Evolutionary conservation across 2,888 invertebrate genomes (phyloP), one percentile per base, ranked within the genome.

Genomic region (Andrena chrysosceles): DNA sequence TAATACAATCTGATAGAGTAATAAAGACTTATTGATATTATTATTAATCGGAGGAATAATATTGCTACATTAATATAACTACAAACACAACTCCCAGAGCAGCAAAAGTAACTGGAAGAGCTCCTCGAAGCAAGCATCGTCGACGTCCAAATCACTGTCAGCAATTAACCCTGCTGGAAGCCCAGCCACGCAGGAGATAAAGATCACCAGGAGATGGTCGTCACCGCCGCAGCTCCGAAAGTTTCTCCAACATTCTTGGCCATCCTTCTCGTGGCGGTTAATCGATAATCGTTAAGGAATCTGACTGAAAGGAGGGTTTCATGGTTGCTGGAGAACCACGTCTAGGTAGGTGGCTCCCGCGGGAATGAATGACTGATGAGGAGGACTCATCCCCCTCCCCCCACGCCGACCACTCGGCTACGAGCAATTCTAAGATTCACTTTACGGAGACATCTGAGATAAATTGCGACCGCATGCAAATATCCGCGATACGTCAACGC

Each of bases 391-490:
- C 69, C 69, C 63, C 67, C 62, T 56, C 35, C 31, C 31, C 16
- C 52, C n/a, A 16, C 52, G n/a, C 6, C 48, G 16, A 16, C 52
- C 33, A 63, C 69, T 74, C 62, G 67, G 48, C 68, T 49, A 60
- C 68, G 81, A 77, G 84, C 87, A 87, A 88, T 90, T 86, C 83
- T 82, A 83, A 87, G 89, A 90, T 90, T 90, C 90, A 89, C 87
- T 90, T 87, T 87, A 77, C 77, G 79, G 63, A 68, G 87, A 87
- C 76, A 82, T 71, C 83, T 81, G 84, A 90, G 89, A 91, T 90
- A 91, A 90, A 91, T 91, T 85, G 89, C 84, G 81, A 71, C 66
- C 72, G 83, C 85, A 91, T 90, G 91, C 89, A 91, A 91, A 91
- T 90, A 84, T 87, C 83, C 74, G 69, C 81, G 86, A 88, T 87